Conservation (phyloP, 2,888 invertebrate genomes). For the Drosophila imparisetae region DNA sequence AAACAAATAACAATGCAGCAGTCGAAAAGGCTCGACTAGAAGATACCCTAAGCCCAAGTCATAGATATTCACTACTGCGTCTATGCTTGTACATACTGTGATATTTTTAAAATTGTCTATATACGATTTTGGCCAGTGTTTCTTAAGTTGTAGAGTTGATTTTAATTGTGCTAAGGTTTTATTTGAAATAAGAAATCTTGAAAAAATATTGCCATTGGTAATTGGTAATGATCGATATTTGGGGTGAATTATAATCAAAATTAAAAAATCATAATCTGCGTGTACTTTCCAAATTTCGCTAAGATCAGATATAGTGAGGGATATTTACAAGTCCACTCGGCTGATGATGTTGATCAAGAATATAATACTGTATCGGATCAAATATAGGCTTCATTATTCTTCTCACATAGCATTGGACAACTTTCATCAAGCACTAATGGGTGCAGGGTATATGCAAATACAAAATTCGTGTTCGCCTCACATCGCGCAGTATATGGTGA, state of each 20-base stretch:
- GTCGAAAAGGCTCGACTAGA: background rate
- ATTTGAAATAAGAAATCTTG: background rate
- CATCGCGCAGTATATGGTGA: background rate
- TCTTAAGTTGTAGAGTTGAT: background rate
- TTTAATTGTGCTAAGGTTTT: background rate
- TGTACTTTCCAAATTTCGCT: background rate
- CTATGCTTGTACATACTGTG: background rate
- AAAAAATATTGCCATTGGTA: background rate
- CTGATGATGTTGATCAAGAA: background rate
- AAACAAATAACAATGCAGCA: background rate
- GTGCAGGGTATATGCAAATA: conserved; percentile 10
- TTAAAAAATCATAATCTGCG: background rate
- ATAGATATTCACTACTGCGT: background rate
- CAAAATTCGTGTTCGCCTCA: conserved; percentile 42
- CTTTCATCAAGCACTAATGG: background rate
- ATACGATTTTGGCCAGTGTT: background rate
- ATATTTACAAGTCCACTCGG: background rate
- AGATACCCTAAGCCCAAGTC: background rate
- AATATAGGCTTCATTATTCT: background rate
- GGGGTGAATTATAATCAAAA: background rate
- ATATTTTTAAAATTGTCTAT: background rate
- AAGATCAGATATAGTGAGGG: background rate
- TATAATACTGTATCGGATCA: background rate
- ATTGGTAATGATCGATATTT: background rate
- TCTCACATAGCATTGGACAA: background rate